Conservation (phyloP, 2,113 vertebrate species). For the Hyperopisus bebe region DNA sequence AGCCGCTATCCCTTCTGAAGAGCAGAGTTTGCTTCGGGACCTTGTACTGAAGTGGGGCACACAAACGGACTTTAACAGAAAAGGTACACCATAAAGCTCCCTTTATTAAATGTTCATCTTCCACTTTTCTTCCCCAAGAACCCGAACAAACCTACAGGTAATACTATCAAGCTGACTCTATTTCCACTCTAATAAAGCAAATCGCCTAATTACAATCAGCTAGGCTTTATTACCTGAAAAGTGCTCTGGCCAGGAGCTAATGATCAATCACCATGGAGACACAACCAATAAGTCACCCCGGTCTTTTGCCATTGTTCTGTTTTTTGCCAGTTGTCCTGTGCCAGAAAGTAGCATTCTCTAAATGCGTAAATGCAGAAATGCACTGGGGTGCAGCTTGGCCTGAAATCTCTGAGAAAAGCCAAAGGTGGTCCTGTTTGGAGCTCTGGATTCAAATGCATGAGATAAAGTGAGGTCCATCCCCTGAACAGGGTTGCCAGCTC, state of each 20-base stretch:
- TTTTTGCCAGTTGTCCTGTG: neutral
- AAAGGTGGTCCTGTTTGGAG: neutral
- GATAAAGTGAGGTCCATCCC: neutral
- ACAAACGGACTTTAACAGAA: neutral
- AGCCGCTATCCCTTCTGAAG: neutral
- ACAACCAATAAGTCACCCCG: neutral
- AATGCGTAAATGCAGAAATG: neutral
- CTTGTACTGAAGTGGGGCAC: neutral
- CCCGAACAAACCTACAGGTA: neutral
- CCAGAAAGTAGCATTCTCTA: neutral
- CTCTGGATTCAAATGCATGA: neutral
- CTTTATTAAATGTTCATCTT: neutral
- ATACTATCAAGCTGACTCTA: neutral
- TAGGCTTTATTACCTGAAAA: neutral
- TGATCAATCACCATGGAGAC: neutral
- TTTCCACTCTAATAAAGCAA: neutral
- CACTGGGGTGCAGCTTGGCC: neutral
- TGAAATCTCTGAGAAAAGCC: neutral
- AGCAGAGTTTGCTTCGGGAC: neutral
- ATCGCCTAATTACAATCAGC: neutral
- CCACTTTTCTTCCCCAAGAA: neutral
- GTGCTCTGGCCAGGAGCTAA: neutral
- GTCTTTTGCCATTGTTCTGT: neutral
- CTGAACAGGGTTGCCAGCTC: neutral
- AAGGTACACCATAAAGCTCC: neutral